A percentile compares a stretch with the other conserved stretches of the same genome.
Conservation (phyloP, 2,797 vertebrate species). For the Silurus aristotelis region DNA sequence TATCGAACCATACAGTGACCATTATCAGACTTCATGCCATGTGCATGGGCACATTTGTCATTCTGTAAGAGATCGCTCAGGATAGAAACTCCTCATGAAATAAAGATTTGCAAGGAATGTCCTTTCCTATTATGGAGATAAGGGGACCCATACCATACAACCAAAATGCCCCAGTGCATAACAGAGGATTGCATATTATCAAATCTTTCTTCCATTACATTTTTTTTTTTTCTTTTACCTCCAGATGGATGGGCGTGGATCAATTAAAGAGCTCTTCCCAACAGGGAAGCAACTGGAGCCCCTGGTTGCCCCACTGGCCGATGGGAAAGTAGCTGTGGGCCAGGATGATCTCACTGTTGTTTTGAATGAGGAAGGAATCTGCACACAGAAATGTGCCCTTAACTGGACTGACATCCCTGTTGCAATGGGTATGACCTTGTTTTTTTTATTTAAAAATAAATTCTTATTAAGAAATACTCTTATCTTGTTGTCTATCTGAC, state of each 20-base stretch:
- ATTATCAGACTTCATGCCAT: neutral
- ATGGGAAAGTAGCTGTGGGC: slow-evolving; percentile 95
- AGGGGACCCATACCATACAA: neutral
- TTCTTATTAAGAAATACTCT: too few species aligned
- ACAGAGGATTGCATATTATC: neutral
- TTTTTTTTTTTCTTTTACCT: slow-evolving; percentile 9
- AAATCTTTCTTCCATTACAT: neutral
- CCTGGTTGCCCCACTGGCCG: slow-evolving; percentile 90
- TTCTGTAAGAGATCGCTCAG: neutral
- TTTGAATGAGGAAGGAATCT: slow-evolving; percentile 91
- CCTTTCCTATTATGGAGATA: too few species aligned
- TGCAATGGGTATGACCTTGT: slow-evolving; percentile 87
- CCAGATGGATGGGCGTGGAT: slow-evolving; percentile 94
- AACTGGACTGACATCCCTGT: slow-evolving; percentile 99
- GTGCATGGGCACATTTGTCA: neutral
- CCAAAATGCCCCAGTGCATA: neutral
- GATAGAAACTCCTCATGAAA: neutral
- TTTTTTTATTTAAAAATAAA: neutral
- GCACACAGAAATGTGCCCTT: slow-evolving; percentile 97
- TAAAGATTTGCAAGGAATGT: neutral
- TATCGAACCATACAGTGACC: neutral
- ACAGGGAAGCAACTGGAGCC: slow-evolving; percentile 97
- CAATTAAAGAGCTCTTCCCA: slow-evolving; percentile 96
- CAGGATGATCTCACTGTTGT: slow-evolving; percentile 98
- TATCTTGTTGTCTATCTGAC: neutral